Evolutionary conservation across 2,888 invertebrate species (phyloP), one percentile per base, ranked within the genome.

Genomic region (Agrotis exclamationis): DNA sequence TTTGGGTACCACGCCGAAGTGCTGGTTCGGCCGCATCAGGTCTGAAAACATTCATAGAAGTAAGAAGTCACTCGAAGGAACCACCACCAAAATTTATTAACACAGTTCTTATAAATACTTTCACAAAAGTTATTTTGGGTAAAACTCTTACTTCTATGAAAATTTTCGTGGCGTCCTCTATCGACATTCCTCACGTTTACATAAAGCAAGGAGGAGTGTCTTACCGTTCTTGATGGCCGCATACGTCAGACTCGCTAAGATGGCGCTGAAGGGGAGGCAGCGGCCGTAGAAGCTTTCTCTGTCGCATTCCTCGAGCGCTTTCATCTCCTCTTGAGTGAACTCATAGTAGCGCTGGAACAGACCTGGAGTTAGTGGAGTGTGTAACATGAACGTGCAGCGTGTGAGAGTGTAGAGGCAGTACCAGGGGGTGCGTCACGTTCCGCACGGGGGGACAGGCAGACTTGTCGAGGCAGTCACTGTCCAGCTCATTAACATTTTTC

Each of bases 241-340:
- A 87, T 97, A 98, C 0, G 97, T 97, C 47, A 96, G 93, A 2
- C 97, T 90, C 0, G 97, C 97, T 56, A 98, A 93, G 0, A 97
- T 84, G 0, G 97, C 95, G 70, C 97, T 97, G 56, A 98, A 87
- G 0, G 98, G 98, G 51, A 98, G 78, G 81, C 98, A 98, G 80
- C 98, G 96, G 84, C 97, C 97, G 88, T 97, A 98, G 90, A 98
- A 98, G 82, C 98, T 98, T 87, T 98, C 98, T 64, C 94, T 93
- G 90, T 98, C 98, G 89, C 98, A 98, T 91, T 98, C 98, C 86
- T 97, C 96, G 64, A 98, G 92, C 16, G 97, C 97, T 85, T 97
- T 95, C 63, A 98, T 90, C 91, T 98, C 98, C 39, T 98, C 98
- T 2, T 96, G 92, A 4, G 97, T 97, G 88, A 98, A 98, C 90